Conservation (phyloP, 1,140 invertebrate species). For the Anastrepha obliqua region DNA sequence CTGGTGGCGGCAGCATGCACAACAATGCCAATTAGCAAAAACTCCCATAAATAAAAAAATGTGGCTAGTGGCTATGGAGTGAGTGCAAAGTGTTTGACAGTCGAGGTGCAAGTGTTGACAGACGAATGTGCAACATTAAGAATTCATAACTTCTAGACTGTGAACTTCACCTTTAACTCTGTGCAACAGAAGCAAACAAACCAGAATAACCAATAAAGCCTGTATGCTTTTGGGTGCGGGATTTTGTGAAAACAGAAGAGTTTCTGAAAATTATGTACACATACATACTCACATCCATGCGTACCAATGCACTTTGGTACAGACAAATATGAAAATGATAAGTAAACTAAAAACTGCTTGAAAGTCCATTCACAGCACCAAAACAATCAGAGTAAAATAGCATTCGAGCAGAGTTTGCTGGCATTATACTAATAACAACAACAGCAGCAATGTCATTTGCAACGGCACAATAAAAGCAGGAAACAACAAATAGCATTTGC, state of each 20-base stretch:
- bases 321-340: slow-evolving; percentile 48
- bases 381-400: neutral
- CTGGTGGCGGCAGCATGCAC: neutral
- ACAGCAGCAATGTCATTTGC: slow-evolving; percentile 26
- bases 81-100: neutral
- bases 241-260: neutral
- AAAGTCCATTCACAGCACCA: slow-evolving; percentile 44
- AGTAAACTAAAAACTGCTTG: slow-evolving; percentile 44
- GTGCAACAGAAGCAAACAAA: neutral
- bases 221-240: neutral
- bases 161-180: neutral
- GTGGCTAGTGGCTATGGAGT: neutral
- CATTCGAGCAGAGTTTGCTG: neutral
- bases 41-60: slow-evolving; percentile 16
- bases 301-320: neutral
- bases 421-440: slow-evolving; percentile 16
- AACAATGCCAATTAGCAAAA: neutral
- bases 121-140: slow-evolving; percentile 2
- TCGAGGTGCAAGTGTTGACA: slow-evolving; percentile 18
- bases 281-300: no score
- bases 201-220: slow-evolving; percentile 6
- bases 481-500: slow-evolving; percentile 45
- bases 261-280: neutral
- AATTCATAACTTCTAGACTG: slow-evolving; percentile 26
- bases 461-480: slow-evolving; percentile 20